Conservation (phyloP, 1,140 invertebrate genomes). For the Helicoverpa zea region DNA sequence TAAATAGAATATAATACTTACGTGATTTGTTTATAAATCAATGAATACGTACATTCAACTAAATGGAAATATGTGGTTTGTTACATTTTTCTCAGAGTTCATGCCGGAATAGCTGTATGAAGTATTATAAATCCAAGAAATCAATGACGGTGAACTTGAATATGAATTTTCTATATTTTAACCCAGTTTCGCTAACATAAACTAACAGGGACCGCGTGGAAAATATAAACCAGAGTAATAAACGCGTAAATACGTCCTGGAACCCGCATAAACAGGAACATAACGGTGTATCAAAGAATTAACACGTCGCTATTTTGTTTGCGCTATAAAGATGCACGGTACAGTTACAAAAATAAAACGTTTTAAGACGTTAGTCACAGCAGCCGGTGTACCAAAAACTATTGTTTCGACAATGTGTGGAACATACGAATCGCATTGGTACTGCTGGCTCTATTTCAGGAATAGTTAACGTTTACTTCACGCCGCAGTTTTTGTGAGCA, state of each 20-base stretch:
- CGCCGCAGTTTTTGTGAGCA: conserved; percentile 66
- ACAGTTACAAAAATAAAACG: conserved; percentile 68
- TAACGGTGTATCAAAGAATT: conserved; percentile 48
- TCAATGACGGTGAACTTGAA: conserved; percentile 13
- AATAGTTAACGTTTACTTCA: conserved; percentile 70
- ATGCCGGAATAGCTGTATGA: background rate
- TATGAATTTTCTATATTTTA: conserved; percentile 2
- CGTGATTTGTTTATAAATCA: conserved; percentile 18
- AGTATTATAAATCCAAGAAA: background rate
- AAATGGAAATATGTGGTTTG: conserved; percentile 13
- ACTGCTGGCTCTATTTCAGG: conserved; percentile 71
- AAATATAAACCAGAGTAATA: conserved; percentile 26
- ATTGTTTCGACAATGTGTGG: conserved; percentile 77
- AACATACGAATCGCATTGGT: conserved; percentile 69
- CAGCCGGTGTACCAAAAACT: conserved; percentile 56
- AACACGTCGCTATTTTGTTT: conserved; percentile 53
- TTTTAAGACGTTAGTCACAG: conserved; percentile 76
- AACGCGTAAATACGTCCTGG: conserved; percentile 25
- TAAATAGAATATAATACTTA: conserved; percentile 19
- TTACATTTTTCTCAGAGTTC: conserved; percentile 29
- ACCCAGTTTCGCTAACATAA: conserved; percentile 11
- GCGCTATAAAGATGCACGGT: conserved; percentile 57
- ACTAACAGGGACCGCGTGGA: background rate
- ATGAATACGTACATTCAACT: conserved; percentile 17
- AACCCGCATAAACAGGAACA: conserved; percentile 29